These are phyloP conservation scores for Noctilio leporinus DNA, from an alignment of 2,113 vertebrate species.

Conservation along the genomic window DNA sequence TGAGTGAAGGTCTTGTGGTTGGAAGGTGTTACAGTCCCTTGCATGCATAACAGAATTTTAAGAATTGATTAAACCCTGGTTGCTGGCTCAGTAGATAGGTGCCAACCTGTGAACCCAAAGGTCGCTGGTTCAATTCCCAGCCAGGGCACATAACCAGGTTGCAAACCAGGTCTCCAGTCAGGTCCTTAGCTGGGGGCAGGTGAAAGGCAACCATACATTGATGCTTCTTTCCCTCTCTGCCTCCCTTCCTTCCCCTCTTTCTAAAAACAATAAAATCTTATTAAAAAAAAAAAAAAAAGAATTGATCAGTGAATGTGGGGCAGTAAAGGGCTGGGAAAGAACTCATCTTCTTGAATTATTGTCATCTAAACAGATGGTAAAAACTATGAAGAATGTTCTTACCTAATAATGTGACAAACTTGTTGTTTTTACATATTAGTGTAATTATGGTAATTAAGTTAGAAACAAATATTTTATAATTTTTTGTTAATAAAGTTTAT, in stretches of 20 bases:
- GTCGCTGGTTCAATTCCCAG: too few species aligned
- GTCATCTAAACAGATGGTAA: neutral
- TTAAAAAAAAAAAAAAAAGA: too few species aligned
- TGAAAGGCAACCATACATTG: too few species aligned
- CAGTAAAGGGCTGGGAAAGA: neutral
- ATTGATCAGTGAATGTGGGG: neutral
- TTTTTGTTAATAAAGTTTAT: slow-evolving; percentile 9
- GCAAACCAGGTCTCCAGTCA: too few species aligned
- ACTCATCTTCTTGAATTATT: neutral
- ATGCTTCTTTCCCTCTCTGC: too few species aligned
- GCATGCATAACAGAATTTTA: neutral
- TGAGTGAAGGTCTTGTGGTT: neutral
- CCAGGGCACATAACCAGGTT: too few species aligned
- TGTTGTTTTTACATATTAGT: slow-evolving; percentile 24
- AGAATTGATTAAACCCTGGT: too few species aligned
- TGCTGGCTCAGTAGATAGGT: too few species aligned
- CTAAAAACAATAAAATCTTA: too few species aligned
- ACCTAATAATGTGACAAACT: neutral
- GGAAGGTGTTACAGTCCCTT: neutral
- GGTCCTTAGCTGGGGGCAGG: too few species aligned
- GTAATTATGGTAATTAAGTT: neutral
- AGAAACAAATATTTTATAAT: neutral
- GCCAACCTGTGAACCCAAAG: too few species aligned
- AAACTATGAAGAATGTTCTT: neutral
- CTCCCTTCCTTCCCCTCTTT: too few species aligned